Percentiles rank a stretch among this genome's conserved stretches.
Conservation (phyloP, 1,140 invertebrate species). For the Campoletis sonorensis region DNA sequence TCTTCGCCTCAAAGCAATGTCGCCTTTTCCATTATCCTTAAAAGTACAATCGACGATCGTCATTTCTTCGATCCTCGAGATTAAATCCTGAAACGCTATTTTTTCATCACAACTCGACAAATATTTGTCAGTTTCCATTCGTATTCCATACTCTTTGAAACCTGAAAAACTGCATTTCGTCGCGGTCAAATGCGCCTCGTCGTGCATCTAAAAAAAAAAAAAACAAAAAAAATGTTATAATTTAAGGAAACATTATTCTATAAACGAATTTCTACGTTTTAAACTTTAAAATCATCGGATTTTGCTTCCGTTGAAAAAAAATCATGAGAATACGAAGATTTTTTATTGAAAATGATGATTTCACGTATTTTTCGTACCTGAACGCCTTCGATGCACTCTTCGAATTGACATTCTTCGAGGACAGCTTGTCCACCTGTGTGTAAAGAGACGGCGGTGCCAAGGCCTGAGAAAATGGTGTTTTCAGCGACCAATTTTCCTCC, state of each 20-base stretch:
- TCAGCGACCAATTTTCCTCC: slow-evolving; percentile 66
- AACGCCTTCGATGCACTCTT: slow-evolving; percentile 68
- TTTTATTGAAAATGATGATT: slow-evolving; percentile 11
- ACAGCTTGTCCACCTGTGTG: slow-evolving; percentile 62
- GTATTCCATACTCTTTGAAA: slow-evolving; percentile 69
- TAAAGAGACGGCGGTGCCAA: slow-evolving; percentile 68
- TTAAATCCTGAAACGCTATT: slow-evolving; percentile 60
- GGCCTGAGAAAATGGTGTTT: slow-evolving; percentile 64
- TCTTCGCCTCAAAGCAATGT: slow-evolving; percentile 62
- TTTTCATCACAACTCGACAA: slow-evolving; percentile 51
- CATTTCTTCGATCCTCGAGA: slow-evolving; percentile 62
- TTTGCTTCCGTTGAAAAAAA: no score
- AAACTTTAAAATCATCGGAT: no score
- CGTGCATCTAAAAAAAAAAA: slow-evolving; percentile 60
- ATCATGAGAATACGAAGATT: no score
- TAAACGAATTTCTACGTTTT: no score
- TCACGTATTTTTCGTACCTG: slow-evolving; percentile 66
- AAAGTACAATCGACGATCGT: slow-evolving; percentile 67
- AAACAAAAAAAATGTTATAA: slow-evolving; percentile 13
- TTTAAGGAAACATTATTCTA: no score
- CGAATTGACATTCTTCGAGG: slow-evolving; percentile 66
- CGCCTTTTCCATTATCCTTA: slow-evolving; percentile 62
- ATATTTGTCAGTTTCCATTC: slow-evolving; percentile 68
- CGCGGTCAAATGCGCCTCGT: slow-evolving; percentile 61
- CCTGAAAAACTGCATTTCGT: slow-evolving; percentile 63